phyloP scores from a whole-genome alignment of 2,113 vertebrate genomes.

The Heptranchias perlo region DNA sequence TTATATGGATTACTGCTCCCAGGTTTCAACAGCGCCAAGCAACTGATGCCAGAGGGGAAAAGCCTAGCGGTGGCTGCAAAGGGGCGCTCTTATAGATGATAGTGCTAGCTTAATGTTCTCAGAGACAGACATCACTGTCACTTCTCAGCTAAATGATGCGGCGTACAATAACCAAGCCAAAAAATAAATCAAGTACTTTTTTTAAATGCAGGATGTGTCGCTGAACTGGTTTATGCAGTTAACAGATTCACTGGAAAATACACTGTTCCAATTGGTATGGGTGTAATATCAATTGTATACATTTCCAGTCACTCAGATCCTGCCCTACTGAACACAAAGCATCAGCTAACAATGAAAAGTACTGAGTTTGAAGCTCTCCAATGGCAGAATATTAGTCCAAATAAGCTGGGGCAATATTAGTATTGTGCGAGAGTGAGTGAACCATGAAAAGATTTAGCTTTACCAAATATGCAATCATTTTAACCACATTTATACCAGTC shows the following conservation, averaged over 20 bases:
- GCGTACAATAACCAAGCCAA: neutral
- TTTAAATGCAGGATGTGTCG: neutral
- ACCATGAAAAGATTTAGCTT: neutral
- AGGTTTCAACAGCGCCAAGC: neutral
- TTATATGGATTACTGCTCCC: neutral
- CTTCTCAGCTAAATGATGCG: neutral
- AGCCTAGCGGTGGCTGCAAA: neutral
- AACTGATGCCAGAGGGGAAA: neutral
- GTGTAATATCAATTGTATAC: neutral
- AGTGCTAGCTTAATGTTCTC: neutral
- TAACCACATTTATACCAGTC: neutral
- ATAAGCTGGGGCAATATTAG: neutral
- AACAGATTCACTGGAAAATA: neutral
- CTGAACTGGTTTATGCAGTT: neutral
- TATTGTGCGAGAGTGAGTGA: neutral
- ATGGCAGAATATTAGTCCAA: neutral
- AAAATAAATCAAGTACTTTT: neutral
- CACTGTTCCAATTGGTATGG: neutral
- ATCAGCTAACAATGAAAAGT: neutral
- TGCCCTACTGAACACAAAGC: neutral
- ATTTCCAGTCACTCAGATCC: neutral
- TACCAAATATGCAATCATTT: neutral
- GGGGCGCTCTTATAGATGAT: neutral
- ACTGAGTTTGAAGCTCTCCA: neutral
- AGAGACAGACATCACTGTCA: neutral